These are phyloP conservation scores for Caenorhabditis sp. DNA, from an alignment of 2,888 invertebrate genomes.

Conservation along the genomic window DNA sequence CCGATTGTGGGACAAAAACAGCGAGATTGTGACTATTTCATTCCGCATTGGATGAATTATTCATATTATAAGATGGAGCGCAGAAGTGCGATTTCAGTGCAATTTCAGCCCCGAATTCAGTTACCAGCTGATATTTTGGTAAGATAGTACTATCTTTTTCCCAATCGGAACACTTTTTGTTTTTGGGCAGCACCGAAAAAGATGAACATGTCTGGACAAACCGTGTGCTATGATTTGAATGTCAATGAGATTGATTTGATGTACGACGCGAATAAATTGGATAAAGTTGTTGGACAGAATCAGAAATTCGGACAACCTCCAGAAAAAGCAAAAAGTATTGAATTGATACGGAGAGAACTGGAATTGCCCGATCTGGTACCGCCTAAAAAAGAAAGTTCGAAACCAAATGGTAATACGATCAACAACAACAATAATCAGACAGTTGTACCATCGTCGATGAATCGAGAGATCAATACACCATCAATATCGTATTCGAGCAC, in stretches of 20 bases:
- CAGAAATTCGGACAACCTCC: not conserved
- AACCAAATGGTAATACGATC: not conserved
- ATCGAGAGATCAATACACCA: too few species aligned
- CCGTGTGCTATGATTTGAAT: not conserved
- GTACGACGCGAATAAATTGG: slow-evolving; percentile 17
- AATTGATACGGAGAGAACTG: not conserved
- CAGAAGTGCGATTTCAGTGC: slow-evolving; percentile 47
- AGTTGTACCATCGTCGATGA: not conserved
- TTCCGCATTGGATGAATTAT: slow-evolving; percentile 72
- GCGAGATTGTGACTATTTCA: slow-evolving; percentile 59
- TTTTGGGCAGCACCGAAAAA: slow-evolving; percentile 28
- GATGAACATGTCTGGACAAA: slow-evolving; percentile 28
- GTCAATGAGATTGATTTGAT: not conserved
- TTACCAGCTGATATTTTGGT: slow-evolving; percentile 54
- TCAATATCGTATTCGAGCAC: too few species aligned
- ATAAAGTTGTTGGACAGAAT: slow-evolving; percentile 4
- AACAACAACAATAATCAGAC: not conserved
- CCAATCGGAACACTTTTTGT: not conserved
- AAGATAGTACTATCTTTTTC: not conserved
- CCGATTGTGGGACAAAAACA: slow-evolving; percentile 19
- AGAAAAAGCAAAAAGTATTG: not conserved
- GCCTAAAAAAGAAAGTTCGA: not conserved
- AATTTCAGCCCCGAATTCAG: slow-evolving; percentile 65
- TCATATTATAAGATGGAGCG: slow-evolving; percentile 58
- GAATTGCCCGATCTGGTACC: not conserved